Percentiles rank a stretch among this genome's conserved stretches.
Evolutionary conservation across 1,140 invertebrate genomes (phyloP).

Genomic region (Neodiprion fabricii): DNA sequence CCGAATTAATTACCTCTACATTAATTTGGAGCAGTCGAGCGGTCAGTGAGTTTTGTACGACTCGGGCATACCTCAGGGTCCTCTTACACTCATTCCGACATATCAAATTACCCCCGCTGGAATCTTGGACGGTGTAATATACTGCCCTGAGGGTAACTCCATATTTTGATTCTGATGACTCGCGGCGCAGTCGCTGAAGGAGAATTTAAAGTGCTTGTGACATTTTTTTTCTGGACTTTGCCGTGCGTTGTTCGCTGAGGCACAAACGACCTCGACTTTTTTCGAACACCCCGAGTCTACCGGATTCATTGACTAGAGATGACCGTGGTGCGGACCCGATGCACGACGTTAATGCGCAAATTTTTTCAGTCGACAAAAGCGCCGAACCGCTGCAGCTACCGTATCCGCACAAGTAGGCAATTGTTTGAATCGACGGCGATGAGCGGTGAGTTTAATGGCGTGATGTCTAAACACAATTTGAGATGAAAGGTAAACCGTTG

Average conservation of each 20-base stretch:
- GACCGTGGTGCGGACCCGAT: no score
- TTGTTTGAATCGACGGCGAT: not conserved
- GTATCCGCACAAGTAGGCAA: no score
- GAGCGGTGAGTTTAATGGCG: not conserved
- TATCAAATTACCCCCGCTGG: slow-evolving; percentile 27
- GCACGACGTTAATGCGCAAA: no score
- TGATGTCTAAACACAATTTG: slow-evolving; percentile 15
- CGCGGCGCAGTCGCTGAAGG: not conserved
- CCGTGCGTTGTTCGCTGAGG: not conserved
- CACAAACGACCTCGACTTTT: not conserved
- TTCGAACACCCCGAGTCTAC: not conserved
- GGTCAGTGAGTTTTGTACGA: not conserved
- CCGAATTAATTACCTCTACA: slow-evolving; percentile 11
- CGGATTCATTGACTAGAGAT: no score
- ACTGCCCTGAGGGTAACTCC: slow-evolving; percentile 9
- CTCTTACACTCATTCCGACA: slow-evolving; percentile 15
- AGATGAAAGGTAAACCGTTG: slow-evolving; percentile 47
- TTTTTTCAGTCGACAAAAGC: no score
- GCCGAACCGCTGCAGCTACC: no score
- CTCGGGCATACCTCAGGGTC: slow-evolving; percentile 6
- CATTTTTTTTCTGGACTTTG: not conserved
- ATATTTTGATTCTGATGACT: slow-evolving; percentile 28
- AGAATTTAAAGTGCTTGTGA: not conserved
- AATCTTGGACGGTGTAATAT: slow-evolving; percentile 26
- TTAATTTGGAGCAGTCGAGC: slow-evolving; percentile 1